Evolutionary conservation across 1,140 invertebrate species (phyloP), one percentile per base, ranked within the genome.

Genomic region (Heterodera carotae): DNA sequence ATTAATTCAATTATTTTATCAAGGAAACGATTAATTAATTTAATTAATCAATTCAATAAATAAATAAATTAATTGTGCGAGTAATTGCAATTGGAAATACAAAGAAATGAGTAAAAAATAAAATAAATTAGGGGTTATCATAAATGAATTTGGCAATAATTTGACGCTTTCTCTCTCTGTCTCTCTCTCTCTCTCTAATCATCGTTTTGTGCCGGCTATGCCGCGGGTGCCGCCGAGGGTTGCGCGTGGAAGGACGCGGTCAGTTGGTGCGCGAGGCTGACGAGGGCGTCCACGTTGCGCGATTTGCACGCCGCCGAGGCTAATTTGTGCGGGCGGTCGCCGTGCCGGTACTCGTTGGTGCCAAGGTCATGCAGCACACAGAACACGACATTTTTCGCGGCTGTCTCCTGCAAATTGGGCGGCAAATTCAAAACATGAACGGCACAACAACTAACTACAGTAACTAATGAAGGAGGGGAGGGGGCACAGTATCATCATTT

Each of bases 321-420:
- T 6, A 78, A 75, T 36, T 80, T 71, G 10, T 67, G 29, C n/a
- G 78, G n/a, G 31, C 62, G 31, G 8, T 33, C 25, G n/a, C n/a
- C 69, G 68, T 78, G 33, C 36, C 64, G 73, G 33, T 78, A 78
- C 64, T 79, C 25, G 18, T 56, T 66, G 29, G 39, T 34, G 12
- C 27, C 76, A 1, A 64, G 53, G 10, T 43, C 48, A 22, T 79
- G 82, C 15, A 80, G 43, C 73, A 78, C 36, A 22, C 77, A 78
- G 48, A 64, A 78, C 0, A 75, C 22, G n/a, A 78, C 77, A 34
- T 78, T 78, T 29, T 79, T 34, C 5, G 77, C 77, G 15, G 77
- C 77, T 2, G 25, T 18, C 1, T 79, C 76, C 60, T 77, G 59
- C 78, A 36, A 25, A 15, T 64, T 33, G 2, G 10, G 1, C 4